Evolutionary conservation across 2,888 invertebrate genomes (phyloP), one percentile per base, ranked within the genome.

Genomic region (Acholoe squamosa): DNA sequence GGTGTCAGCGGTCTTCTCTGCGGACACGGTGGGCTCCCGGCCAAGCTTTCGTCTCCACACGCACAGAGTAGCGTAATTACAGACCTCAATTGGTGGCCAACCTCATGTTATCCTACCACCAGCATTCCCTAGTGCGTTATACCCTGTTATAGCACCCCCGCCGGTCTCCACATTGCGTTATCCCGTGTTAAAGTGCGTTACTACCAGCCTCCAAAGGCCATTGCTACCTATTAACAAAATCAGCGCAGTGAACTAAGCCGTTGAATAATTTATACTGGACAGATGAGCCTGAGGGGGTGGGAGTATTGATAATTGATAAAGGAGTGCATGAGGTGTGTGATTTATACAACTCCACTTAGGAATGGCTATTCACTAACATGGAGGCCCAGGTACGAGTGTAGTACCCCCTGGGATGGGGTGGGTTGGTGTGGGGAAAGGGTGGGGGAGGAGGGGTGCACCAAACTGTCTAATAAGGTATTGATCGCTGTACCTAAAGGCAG

Each of bases 401-500:
- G 25, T 16, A 28, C n/a, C 5, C n/a, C 1, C n/a, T 61, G 25
- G 61, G 61, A 31, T n/a, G 31, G 25, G 76, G 10, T 3, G 76
- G 76, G 16, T 19, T 31, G 31, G 76, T 19, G 5, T 5, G 22
- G 61, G 61, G 61, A 12, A 25, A 12, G 61, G 3, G 3, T 3
- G 61, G 22, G 25, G 76, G 25, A 16, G 76, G 14, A 22, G 80
- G 43, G 43, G 25, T 80, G 80, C 80, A 80, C 28, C 71, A 71
- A 71, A 71, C 71, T 71, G 71, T 71, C 71, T 71, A 71, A 71
- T 71, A 71, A 71, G 71, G 71, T 71, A 71, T 71, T 25, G 71
- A 71, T 71, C 71, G 71, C 28, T 28, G 71, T 25, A 71, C 31
- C 71, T 71, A 71, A 28, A 71, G 28, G 71, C 71, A 14, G 71